Conservation (phyloP, 2,113 vertebrate genomes). For the Phaethornis superciliosus region DNA sequence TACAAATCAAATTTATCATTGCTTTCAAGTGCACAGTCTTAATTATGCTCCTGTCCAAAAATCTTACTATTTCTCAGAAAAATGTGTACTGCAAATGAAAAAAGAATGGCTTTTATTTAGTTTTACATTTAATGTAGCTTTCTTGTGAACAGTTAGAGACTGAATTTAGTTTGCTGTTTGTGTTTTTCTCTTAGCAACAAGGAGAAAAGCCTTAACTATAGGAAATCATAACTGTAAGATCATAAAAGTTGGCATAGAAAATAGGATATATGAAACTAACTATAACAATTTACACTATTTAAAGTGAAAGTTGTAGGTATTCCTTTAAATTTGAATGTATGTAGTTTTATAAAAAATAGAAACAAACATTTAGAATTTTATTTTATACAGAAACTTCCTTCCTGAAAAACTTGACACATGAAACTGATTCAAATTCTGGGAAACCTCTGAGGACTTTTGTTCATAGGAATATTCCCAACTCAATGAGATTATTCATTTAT, state of each 20-base stretch:
- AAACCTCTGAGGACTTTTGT: not conserved
- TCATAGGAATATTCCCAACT: not conserved
- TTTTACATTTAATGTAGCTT: not conserved
- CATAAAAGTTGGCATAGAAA: not conserved
- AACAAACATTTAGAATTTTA: not conserved
- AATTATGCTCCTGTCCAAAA: not conserved
- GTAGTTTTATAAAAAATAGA: not conserved
- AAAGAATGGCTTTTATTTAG: not conserved
- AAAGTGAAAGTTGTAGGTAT: not conserved
- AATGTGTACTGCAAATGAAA: not conserved
- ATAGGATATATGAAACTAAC: not conserved
- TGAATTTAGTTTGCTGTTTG: constrained; percentile 33
- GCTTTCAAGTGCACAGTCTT: not conserved
- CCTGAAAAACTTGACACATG: not conserved
- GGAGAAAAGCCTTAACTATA: not conserved
- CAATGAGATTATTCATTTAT: constrained; percentile 38
- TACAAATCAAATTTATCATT: not conserved
- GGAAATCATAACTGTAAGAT: not conserved
- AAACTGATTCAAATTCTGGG: not conserved
- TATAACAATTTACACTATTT: not conserved
- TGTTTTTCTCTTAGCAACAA: constrained; percentile 64
- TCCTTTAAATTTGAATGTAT: not conserved
- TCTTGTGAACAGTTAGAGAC: not conserved
- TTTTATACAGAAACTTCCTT: not conserved
- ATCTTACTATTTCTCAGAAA: not conserved